Conservation (phyloP, 2,888 invertebrate genomes). For the Chrysolina oricalcia region DNA sequence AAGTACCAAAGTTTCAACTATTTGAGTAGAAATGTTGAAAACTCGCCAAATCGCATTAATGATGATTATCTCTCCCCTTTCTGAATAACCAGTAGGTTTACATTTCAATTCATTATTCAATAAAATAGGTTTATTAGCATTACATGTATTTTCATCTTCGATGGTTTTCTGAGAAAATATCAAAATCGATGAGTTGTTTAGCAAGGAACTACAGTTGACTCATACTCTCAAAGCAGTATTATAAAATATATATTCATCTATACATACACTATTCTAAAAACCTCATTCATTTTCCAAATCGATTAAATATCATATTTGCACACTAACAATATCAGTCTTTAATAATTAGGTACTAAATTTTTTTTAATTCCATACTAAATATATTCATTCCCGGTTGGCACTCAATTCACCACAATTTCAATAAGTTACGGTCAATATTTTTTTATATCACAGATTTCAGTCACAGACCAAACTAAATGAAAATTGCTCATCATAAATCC, state of each 20-base stretch:
- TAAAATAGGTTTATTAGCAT: not conserved
- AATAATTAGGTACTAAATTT: slow-evolving; percentile 54
- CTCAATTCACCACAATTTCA: slow-evolving; percentile 52
- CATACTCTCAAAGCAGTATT: slow-evolving; percentile 22
- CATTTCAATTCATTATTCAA: not conserved
- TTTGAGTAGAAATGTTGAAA: not conserved
- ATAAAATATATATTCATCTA: slow-evolving; percentile 44
- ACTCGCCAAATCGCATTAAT: not conserved
- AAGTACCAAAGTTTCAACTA: too few species aligned
- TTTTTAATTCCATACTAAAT: slow-evolving; percentile 46
- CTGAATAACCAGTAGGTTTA: not conserved
- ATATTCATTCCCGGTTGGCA: slow-evolving; percentile 54
- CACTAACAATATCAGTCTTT: slow-evolving; percentile 60
- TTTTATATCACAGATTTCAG: slow-evolving; percentile 64
- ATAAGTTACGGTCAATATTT: slow-evolving; percentile 53
- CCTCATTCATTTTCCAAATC: slow-evolving; percentile 36
- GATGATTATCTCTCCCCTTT: not conserved
- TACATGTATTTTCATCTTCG: not conserved
- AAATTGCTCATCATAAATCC: slow-evolving; percentile 36
- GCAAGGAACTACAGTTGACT: slow-evolving; percentile 32
- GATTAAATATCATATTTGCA: slow-evolving; percentile 51
- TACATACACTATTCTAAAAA: slow-evolving; percentile 42
- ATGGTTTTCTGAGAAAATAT: slow-evolving; percentile 6
- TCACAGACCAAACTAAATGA: slow-evolving; percentile 59
- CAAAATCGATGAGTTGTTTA: slow-evolving; percentile 19